phyloP scores from a whole-genome alignment of 2,113 vertebrate species.

The Eulemur rufifrons region DNA sequence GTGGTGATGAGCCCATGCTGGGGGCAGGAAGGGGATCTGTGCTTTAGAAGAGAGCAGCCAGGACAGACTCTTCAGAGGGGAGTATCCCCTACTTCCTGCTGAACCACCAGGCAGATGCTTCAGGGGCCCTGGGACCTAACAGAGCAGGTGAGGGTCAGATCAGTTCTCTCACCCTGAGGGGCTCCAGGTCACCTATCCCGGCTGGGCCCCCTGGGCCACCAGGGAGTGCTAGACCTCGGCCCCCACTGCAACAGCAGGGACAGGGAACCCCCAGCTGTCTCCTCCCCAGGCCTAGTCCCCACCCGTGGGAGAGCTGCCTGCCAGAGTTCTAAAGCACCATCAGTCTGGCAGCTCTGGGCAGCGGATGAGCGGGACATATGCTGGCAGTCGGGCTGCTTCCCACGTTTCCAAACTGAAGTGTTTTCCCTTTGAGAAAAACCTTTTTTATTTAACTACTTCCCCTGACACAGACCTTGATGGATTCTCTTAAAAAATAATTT shows the following conservation, averaged over 20 bases:
- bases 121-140: neutral
- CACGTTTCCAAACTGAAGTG: slow-evolving; percentile 43
- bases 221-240: neutral
- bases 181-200: neutral
- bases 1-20: neutral
- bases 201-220: neutral
- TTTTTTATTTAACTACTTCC: slow-evolving; percentile 52
- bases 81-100: neutral
- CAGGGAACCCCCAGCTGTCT: neutral
- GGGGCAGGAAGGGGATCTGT: accelerated
- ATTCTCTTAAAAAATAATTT: slow-evolving; percentile 39
- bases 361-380: neutral
- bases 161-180: neutral
- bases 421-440: slow-evolving; percentile 77
- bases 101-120: neutral
- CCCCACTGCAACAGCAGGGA: neutral
- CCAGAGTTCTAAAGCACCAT: slow-evolving; percentile 9
- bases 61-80: neutral
- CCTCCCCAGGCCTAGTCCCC: neutral
- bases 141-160: neutral
- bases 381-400: neutral
- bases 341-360: slow-evolving; percentile 19
- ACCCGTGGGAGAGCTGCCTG: neutral
- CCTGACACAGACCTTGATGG: slow-evolving; percentile 37
- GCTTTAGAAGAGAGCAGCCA: neutral